Base-by-base conservation (phyloP, 2,888 invertebrate genomes). In the Andrena bicolor region DNA sequence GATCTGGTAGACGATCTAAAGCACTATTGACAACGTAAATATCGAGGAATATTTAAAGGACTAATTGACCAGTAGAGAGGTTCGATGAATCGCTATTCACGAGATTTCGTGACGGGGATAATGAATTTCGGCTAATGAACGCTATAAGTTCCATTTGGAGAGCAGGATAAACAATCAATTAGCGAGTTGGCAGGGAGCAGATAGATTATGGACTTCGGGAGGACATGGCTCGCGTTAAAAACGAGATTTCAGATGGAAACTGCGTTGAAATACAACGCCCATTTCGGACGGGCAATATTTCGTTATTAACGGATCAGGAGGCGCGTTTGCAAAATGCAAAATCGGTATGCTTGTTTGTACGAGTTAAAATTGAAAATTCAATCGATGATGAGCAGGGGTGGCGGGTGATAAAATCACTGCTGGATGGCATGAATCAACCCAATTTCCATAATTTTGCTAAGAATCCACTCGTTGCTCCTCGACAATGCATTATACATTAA, bases 321-420 rank as follows among this genome's bases (percentile, higher is more conserved):
- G 26, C 49, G 7, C 60, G 49, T 80, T 60, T 26, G 6, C 60
- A 16, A 77, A 70, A 80, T 70, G 64, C 51, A 58, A 76, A 79
- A 70, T 76, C 51, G 30, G 35, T 58, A 76, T 79, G 58, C 48
- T 76, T 79, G 69, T 79, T 76, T 65, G 68, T 69, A 56, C 53
- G 13, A 60, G 63, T 32, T 75, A 30, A 53, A 75, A 68, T 75
- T 68, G 61, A 79, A 76, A 76, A 51, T 49, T 70, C 35, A 51
- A 70, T 76, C 64, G 41, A 41, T 41, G 16, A 28, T 23, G n/a
- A 41, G 20, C 20, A 20, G 8, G 10, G 13, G 2, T 16, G 35
- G 7, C 10, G 6, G 28, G 5, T 1, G 63, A 58, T 69, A 35
- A 64, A 64, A 75, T 35, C 35, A 16, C 26, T n/a, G 20, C 7